Evolutionary conservation across 2,797 vertebrate genomes (phyloP).

Genomic region (Tragelaphus eurycerus): DNA sequence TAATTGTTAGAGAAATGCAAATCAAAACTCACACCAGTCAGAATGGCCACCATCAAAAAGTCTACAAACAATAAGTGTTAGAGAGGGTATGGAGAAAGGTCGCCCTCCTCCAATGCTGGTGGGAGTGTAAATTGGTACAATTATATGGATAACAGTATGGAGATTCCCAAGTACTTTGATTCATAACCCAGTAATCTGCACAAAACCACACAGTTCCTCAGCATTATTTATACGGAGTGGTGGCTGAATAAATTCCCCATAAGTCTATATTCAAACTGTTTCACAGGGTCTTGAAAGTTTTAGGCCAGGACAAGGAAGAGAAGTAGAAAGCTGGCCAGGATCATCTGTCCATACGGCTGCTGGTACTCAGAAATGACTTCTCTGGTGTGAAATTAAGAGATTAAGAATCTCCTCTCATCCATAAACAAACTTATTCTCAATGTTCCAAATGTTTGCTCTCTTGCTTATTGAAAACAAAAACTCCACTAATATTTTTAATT

Average conservation of each 20-base stretch:
- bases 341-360: background rate
- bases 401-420: background rate
- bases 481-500: background rate
- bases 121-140: background rate
- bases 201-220: background rate
- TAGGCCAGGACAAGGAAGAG: background rate
- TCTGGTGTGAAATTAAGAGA: background rate
- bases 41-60: background rate
- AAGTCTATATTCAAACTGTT: background rate
- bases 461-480: background rate
- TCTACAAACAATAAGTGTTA: background rate
- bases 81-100: background rate
- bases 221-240: background rate
- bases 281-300: background rate
- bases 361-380: background rate
- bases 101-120: background rate
- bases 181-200: background rate
- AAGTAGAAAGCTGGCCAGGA: background rate
- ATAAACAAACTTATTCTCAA: background rate
- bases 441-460: background rate
- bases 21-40: background rate
- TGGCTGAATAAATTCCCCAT: background rate
- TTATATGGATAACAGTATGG: background rate
- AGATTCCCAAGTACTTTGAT: background rate
- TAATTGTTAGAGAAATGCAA: background rate